Percentiles rank a stretch among this genome's conserved stretches.
Conservation (phyloP, 2,113 vertebrate genomes). For the Gambusia holbrooki region DNA sequence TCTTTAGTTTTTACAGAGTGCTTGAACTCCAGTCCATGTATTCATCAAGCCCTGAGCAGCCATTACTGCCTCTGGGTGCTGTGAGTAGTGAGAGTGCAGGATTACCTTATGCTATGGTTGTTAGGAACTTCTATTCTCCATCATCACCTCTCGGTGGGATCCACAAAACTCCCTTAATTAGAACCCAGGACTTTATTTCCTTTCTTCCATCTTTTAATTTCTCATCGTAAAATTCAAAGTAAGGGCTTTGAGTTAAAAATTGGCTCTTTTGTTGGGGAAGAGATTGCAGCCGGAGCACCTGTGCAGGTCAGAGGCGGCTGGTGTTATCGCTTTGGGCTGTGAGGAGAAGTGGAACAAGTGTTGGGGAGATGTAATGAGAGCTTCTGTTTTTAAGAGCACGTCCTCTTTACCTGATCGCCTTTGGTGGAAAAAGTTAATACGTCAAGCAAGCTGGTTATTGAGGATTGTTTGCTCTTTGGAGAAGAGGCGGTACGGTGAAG, state of each 20-base stretch:
- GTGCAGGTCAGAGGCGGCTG: slow-evolving; percentile 37
- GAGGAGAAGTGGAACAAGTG: slow-evolving; percentile 22
- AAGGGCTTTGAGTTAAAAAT: slow-evolving; percentile 38
- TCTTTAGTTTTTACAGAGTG: neutral
- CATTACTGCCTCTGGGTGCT: slow-evolving; percentile 28
- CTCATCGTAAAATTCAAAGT: slow-evolving; percentile 41
- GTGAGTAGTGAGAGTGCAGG: slow-evolving; percentile 11
- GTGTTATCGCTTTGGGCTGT: slow-evolving; percentile 29
- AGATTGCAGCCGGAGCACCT: slow-evolving; percentile 27
- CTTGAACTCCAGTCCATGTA: slow-evolving; percentile 45
- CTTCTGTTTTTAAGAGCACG: slow-evolving; percentile 9
- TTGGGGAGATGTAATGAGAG: slow-evolving; percentile 39
- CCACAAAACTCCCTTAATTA: slow-evolving; percentile 66
- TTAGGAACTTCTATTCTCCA: slow-evolving; percentile 66
- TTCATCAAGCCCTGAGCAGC: slow-evolving; percentile 33
- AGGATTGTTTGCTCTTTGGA: slow-evolving; percentile 23
- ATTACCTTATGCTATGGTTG: slow-evolving; percentile 60
- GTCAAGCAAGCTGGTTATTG: slow-evolving; percentile 8
- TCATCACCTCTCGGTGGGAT: slow-evolving; percentile 55
- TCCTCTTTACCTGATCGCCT: slow-evolving; percentile 17
- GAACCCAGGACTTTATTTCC: slow-evolving; percentile 48
- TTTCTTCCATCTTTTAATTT: slow-evolving; percentile 49
- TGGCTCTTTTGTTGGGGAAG: slow-evolving; percentile 9
- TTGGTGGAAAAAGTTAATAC: slow-evolving; percentile 6
- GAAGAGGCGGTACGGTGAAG: neutral